Percentiles rank a stretch among this genome's conserved stretches.
These are phyloP conservation scores for Diceros bicornis DNA, from an alignment of 2,797 vertebrate species.

Conservation along the genomic window DNA sequence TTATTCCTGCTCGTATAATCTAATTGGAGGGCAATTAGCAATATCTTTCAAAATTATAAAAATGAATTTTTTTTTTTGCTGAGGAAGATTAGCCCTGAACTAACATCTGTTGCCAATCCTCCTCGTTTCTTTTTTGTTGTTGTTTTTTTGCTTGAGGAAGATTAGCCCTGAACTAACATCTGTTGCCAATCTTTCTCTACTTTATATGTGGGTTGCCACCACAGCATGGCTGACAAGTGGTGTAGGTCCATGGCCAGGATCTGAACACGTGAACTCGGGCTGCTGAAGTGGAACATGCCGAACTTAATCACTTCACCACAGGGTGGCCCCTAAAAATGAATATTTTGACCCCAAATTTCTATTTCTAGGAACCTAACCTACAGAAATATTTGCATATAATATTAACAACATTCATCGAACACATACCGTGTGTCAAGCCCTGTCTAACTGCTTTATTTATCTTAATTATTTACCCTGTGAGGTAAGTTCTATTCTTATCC, in stretches of 20 bases:
- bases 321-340: neutral
- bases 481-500: neutral
- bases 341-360: neutral
- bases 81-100: too few species aligned
- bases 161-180: too few species aligned
- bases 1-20: neutral
- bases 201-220: too few species aligned
- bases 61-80: neutral
- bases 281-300: too few species aligned
- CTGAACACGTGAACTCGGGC: too few species aligned
- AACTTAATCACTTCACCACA: too few species aligned
- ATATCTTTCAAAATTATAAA: slow-evolving; percentile 45
- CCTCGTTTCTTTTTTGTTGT: too few species aligned
- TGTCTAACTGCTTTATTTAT: slow-evolving; percentile 5
- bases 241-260: too few species aligned
- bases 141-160: too few species aligned
- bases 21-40: neutral
- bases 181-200: too few species aligned
- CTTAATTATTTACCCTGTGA: neutral
- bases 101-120: too few species aligned
- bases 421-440: neutral
- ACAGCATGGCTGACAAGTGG: too few species aligned
- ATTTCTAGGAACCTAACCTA: slow-evolving; percentile 25
- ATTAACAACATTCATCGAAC: slow-evolving; percentile 18
- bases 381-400: neutral